A percentile compares a stretch with the other conserved stretches of the same genome.
phyloP scores from a whole-genome alignment of 2,113 vertebrate genomes.

The Pyrgilauda ruficollis region DNA sequence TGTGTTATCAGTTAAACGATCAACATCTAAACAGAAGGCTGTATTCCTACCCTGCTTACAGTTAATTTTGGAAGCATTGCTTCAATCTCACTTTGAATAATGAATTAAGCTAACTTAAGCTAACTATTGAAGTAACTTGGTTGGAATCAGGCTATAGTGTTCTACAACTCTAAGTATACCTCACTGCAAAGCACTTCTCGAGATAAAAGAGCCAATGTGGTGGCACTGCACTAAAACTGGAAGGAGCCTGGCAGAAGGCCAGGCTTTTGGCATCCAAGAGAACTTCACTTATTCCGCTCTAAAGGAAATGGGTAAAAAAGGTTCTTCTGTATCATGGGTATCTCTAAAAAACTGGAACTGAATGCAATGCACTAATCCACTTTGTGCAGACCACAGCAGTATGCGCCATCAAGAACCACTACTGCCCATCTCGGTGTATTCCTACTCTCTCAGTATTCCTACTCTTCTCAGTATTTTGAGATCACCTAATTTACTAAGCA shows the following conservation, averaged over 20 bases:
- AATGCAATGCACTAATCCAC: not conserved
- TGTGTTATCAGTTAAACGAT: not conserved
- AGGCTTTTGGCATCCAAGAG: not conserved
- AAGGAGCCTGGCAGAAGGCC: not conserved
- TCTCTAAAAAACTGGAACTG: not conserved
- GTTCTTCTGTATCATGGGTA: not conserved
- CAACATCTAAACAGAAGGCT: not conserved
- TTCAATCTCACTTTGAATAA: not conserved
- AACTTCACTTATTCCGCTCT: not conserved
- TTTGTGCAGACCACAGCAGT: not conserved
- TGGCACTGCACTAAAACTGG: not conserved
- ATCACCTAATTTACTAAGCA: not conserved
- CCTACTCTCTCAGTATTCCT: not conserved
- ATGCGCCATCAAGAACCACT: not conserved
- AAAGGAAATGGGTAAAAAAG: not conserved
- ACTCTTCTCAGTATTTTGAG: not conserved
- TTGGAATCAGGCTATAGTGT: not conserved
- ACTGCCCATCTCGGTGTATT: not conserved
- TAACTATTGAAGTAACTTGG: not conserved
- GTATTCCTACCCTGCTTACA: not conserved
- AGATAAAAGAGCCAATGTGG: not conserved
- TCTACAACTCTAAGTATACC: not conserved
- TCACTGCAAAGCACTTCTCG: not conserved
- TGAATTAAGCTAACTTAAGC: not conserved
- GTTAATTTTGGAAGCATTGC: not conserved